A percentile compares a stretch with the other conserved stretches of the same genome.
Conservation (phyloP, 35 echinoderm and acorn worm species). For the Heliocidaris tuberculata region DNA sequence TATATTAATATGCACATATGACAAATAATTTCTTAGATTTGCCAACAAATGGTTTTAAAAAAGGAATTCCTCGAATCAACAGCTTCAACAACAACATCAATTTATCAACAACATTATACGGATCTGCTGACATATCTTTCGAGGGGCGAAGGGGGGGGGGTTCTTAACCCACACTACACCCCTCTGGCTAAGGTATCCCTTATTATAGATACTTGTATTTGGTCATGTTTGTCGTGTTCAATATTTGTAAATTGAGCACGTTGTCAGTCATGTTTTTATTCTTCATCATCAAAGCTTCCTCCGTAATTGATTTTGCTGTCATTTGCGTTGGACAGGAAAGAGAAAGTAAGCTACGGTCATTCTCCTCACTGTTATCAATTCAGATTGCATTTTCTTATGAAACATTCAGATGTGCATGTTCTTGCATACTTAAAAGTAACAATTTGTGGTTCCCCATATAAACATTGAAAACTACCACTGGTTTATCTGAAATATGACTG, state of each 20-base stretch:
- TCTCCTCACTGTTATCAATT: not conserved
- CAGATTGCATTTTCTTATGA: not conserved
- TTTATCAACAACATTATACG: not conserved
- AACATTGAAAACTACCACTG: no score
- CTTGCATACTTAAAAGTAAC: no score
- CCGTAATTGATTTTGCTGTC: not conserved
- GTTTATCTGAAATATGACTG: no score
- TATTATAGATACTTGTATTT: not conserved
- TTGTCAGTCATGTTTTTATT: not conserved
- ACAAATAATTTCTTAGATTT: no score
- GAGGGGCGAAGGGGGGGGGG: not conserved
- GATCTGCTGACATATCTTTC: not conserved
- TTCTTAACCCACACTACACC: not conserved
- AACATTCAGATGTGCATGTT: not conserved
- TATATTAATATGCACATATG: no score
- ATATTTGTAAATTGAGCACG: constrained; percentile 11
- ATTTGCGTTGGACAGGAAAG: not conserved
- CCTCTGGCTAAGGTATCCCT: not conserved
- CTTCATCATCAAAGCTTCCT: not conserved
- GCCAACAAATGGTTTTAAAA: no score
- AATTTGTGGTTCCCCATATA: no score
- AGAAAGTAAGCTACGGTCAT: not conserved
- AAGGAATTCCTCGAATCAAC: no score
- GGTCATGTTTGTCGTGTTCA: not conserved
- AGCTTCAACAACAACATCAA: not conserved